These are phyloP conservation scores for Rhincodon typus DNA, from an alignment of 2,797 vertebrate species.

Conservation along the genomic window DNA sequence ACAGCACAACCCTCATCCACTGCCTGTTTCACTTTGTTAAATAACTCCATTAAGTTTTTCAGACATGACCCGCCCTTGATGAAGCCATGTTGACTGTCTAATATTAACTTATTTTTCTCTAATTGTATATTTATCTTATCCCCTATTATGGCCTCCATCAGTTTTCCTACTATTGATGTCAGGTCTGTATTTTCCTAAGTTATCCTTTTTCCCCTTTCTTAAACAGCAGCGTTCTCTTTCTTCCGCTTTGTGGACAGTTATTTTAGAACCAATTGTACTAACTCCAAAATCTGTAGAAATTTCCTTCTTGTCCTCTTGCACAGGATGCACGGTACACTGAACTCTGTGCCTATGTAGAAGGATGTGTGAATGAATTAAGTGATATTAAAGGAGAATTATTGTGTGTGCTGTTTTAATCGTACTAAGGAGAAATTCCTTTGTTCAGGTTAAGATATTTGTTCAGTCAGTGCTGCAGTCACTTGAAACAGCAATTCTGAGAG, in stretches of 20 bases:
- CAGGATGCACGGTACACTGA: neutral
- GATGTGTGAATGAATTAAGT: neutral
- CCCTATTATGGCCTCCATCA: too few species aligned
- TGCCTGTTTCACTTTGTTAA: too few species aligned
- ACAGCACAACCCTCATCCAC: too few species aligned
- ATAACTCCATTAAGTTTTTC: too few species aligned
- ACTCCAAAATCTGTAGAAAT: neutral
- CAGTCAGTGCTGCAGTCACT: neutral
- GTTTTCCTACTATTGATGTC: too few species aligned
- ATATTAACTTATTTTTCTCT: too few species aligned
- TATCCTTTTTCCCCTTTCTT: too few species aligned
- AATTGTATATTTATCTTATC: too few species aligned
- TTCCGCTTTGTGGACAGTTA: neutral
- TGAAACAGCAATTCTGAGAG: neutral
- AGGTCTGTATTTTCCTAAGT: too few species aligned
- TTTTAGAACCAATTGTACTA: neutral
- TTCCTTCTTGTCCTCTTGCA: neutral
- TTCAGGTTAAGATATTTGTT: neutral
- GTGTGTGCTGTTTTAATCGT: neutral
- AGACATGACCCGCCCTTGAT: too few species aligned
- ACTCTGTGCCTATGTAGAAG: neutral
- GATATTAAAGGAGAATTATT: neutral
- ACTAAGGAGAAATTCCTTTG: neutral
- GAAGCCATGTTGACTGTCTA: too few species aligned
- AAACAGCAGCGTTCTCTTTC: neutral